Base-by-base conservation (phyloP, 2,888 invertebrate species). In the Acrobasis suavella region DNA sequence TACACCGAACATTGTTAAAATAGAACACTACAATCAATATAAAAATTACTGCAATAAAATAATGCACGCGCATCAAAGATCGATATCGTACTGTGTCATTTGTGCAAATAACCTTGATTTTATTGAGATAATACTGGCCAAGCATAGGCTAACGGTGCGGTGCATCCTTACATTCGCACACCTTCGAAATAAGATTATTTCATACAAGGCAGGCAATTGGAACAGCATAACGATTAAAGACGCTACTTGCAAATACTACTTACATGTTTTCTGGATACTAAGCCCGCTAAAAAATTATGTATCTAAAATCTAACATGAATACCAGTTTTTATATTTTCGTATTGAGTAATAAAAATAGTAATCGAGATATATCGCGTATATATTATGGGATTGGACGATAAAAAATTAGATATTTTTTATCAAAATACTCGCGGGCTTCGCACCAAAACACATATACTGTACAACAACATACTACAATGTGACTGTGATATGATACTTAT, bases 401-500 rank as follows among this genome's bases (percentile, higher is more conserved):
- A 66, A 58, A 38, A 60, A 50, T 54, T 68, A 10, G 49, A 64
- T 9, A 16, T 66, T 8, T 64, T 63, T 16, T 69, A 69, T 38
- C 67, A 69, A 50, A 66, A 67, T 52, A 62, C 64, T 5, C 50
- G 67, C 14, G 68, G 68, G 0, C 38, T 68, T 2, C 55, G 66
- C 0, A 68, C 66, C n/a, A 68, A 68, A 49, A 60, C 62, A 9
- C 59, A 58, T 59, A 22, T 14, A 10, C 62, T 66, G 62, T 66
- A 55, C 49, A 63, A 65, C 16, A 66, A 63, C 38, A 7, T 55
- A 3, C 50, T 66, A 2, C n/a, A 59, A 10, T 56, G 16, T 5
- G 58, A 58, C 10, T 50, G 2, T 9, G 63, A 63, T 17, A 50
- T 63, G 7, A 46, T n/a, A 10, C 15, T 63, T 12, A 3, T 66